Percentiles rank a stretch among this genome's conserved stretches.
These are phyloP conservation scores for Dipus sagitta DNA, from an alignment of 2,797 vertebrate genomes.

Conservation along the genomic window DNA sequence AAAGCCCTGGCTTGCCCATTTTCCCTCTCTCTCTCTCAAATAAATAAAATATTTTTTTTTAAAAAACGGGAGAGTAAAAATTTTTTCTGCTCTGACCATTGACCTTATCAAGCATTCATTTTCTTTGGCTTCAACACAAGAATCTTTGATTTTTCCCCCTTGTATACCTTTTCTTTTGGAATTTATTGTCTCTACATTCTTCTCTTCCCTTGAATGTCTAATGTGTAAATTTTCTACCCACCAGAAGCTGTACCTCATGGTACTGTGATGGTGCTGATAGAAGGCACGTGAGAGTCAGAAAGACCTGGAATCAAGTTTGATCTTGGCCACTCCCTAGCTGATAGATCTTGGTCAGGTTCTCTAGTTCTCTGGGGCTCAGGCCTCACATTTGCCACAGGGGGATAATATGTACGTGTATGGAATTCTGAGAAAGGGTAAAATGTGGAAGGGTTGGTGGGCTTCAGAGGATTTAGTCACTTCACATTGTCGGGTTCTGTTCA, in stretches of 20 bases:
- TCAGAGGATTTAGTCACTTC: not conserved
- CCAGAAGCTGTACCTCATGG: not conserved
- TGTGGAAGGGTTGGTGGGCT: not conserved
- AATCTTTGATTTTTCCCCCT: not conserved
- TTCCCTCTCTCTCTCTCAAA: no score
- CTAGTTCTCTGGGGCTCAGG: not conserved
- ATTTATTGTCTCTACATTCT: not conserved
- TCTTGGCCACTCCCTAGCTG: not conserved
- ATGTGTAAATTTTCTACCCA: not conserved
- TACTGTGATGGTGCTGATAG: not conserved
- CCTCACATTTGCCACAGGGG: not conserved
- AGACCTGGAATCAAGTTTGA: not conserved
- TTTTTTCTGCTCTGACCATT: not conserved
- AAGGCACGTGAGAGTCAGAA: not conserved
- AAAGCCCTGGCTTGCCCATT: no score
- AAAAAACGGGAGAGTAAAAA: not conserved
- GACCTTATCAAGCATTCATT: not conserved
- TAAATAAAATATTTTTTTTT: no score
- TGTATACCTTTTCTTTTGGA: conserved; percentile 38
- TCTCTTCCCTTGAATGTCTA: not conserved
- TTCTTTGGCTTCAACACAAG: not conserved
- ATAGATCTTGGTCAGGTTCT: not conserved
- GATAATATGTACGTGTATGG: not conserved
- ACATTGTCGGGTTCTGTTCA: not conserved
- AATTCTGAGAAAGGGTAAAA: not conserved